Base-by-base conservation (phyloP, 2,797 vertebrate genomes). In the Paedocypris micromegethes region DNA sequence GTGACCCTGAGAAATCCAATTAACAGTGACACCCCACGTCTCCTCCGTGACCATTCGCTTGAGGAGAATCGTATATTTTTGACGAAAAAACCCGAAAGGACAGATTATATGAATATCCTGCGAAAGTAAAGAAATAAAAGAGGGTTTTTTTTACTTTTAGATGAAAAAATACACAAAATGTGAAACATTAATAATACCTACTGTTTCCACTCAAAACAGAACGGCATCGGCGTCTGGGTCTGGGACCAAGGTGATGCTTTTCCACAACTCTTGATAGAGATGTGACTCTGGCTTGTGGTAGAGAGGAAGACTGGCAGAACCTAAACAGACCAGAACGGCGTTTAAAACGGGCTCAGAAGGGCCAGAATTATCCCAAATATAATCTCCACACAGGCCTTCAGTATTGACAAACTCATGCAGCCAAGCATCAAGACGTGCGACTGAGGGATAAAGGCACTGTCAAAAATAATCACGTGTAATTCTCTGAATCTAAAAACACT, bases 171-270 rank as follows among this genome's bases (percentile, higher is more conserved):
- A 45, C 2, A 58, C 1, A 6, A 3, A 58, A 58, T 58, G 5
- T 44, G 9, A n/a, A 9, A 9, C 6, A 4, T 37, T 50, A 61
- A 47, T 43, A n/a, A 9, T 58, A 47, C 64, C 56, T 53, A 75
- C 74, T 4, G 2, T n/a, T 3, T 9, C n/a, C 48, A 62, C 74
- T 91, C 86, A 91, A 81, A 91, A 90, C 64, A 90, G 82, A 69
- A 90, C 89, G 3, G 82, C 77, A 44, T 86, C 87, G 9, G 77
- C 79, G 82, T 87, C 82, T 42, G 80, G 74, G 75, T 80, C 82
- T 70, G 82, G 72, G 64, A 75, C 82, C 77, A 71, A 64, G 63
- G 72, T 79, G 74, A 83, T 70, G 54, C 66, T 81, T 65, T 75
- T 80, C 79, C 72, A 51, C 53, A 68, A 80, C 70, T 81, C 80